Percentiles rank a stretch among this genome's conserved stretches.
Evolutionary conservation across 1,140 invertebrate species (phyloP).

Genomic region (Periplaneta americana): DNA sequence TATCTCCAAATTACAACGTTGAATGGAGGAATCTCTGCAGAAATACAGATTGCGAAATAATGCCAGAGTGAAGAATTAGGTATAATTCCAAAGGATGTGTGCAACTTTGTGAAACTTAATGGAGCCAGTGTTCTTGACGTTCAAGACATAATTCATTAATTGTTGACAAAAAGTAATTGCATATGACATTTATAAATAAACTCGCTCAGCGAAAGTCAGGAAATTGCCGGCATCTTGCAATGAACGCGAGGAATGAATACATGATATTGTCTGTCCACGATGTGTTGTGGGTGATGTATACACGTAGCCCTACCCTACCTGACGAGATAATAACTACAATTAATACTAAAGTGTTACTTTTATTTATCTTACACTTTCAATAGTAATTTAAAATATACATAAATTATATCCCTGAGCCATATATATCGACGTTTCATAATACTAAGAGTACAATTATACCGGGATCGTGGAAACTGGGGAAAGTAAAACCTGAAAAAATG

Average conservation of each 20-base stretch:
- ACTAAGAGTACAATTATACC: not conserved
- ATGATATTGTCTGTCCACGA: not conserved
- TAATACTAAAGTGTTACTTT: not conserved
- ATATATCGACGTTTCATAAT: not conserved
- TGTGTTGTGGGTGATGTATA: not conserved
- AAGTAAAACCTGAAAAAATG: not conserved
- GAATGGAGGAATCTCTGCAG: too few species aligned
- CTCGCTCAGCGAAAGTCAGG: not conserved
- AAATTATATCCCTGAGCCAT: not conserved
- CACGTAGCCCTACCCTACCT: not conserved
- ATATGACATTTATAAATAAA: not conserved
- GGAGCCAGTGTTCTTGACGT: too few species aligned
- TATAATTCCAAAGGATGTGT: too few species aligned
- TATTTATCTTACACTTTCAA: not conserved
- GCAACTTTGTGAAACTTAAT: too few species aligned
- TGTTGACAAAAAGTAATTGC: not conserved
- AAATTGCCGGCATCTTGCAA: not conserved
- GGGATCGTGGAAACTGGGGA: not conserved
- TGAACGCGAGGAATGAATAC: not conserved
- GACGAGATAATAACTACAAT: not conserved
- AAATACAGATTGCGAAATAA: too few species aligned
- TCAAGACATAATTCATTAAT: not conserved
- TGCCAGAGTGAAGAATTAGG: too few species aligned
- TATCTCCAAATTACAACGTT: too few species aligned
- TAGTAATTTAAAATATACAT: not conserved